phyloP scores from a whole-genome alignment of 2,113 vertebrate species.

The Trinectes maculatus region DNA sequence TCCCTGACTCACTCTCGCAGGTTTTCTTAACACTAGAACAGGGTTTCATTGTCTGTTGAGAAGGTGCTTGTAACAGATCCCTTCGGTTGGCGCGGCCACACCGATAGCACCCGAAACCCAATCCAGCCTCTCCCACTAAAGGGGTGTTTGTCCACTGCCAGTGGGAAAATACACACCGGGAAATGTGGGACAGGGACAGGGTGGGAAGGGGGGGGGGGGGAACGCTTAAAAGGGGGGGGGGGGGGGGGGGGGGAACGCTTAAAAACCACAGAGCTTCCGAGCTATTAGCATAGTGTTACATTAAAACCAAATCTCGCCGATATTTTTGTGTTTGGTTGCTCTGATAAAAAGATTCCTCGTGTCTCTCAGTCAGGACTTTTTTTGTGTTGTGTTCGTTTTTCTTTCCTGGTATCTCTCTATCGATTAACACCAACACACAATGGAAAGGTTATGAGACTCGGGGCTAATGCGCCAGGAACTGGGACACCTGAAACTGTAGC shows the following conservation, averaged over 20 bases:
- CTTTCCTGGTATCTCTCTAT: not conserved
- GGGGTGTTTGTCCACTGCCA: slow-evolving; percentile 60
- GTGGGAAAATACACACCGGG: slow-evolving; percentile 61
- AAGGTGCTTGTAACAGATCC: slow-evolving; percentile 71
- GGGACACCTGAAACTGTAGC: not conserved
- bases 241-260: no score
- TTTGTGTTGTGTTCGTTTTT: no score
- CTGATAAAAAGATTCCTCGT: no score
- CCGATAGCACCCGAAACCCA: slow-evolving; percentile 73
- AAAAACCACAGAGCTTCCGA: no score
- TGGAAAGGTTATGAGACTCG: not conserved
- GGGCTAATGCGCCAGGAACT: slow-evolving; percentile 6
- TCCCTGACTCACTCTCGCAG: slow-evolving; percentile 36
- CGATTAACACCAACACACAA: not conserved
- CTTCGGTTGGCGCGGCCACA: slow-evolving; percentile 58
- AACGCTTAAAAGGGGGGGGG: no score
- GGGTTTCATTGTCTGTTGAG: slow-evolving; percentile 71
- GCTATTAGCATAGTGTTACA: slow-evolving; percentile 1
- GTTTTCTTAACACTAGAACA: slow-evolving; percentile 59
- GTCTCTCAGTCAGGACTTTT: no score
- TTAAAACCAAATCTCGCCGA: slow-evolving; percentile 3
- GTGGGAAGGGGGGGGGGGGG: slow-evolving; percentile 1
- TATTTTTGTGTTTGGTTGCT: not conserved
- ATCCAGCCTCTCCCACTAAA: slow-evolving; percentile 61
- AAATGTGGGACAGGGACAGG: slow-evolving; percentile 67